A percentile compares a stretch with the other conserved stretches of the same genome.
Conservation (phyloP, 2,888 invertebrate genomes). For the Drosophila affinis region DNA sequence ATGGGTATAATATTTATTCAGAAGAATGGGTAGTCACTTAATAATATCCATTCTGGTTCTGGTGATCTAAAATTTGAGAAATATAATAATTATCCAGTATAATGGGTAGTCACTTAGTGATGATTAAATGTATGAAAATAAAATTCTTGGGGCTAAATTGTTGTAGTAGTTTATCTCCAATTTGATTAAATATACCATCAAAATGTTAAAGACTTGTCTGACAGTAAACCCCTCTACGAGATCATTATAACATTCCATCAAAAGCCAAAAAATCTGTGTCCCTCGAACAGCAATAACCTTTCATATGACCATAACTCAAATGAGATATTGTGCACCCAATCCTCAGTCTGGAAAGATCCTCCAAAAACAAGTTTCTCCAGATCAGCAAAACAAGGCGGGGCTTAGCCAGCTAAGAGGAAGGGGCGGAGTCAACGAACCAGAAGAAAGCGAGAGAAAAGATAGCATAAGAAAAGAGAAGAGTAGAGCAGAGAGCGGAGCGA, state of each 20-base stretch:
- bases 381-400: conserved; percentile 20
- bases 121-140: neutral
- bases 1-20: too few species aligned
- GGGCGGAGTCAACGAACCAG: conserved; percentile 31
- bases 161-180: neutral
- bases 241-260: neutral
- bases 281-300: conserved; percentile 30
- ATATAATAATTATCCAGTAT: neutral
- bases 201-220: neutral
- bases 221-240: neutral
- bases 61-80: too few species aligned
- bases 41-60: too few species aligned
- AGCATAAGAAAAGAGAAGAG: neutral
- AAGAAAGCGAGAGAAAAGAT: neutral
- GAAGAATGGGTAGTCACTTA: too few species aligned
- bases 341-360: conserved; percentile 14
- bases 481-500: conserved; percentile 26
- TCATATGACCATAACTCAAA: conserved; percentile 15
- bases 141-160: too few species aligned
- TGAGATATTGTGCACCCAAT: conserved; percentile 22
- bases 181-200: neutral
- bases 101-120: neutral
- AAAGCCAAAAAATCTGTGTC: conserved; percentile 2
- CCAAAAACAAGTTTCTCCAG: conserved; percentile 31
- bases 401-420: conserved; percentile 1